These are phyloP conservation scores for Drosophila grimshawi DNA, from an alignment of 1,140 invertebrate genomes.

Conservation along the genomic window DNA sequence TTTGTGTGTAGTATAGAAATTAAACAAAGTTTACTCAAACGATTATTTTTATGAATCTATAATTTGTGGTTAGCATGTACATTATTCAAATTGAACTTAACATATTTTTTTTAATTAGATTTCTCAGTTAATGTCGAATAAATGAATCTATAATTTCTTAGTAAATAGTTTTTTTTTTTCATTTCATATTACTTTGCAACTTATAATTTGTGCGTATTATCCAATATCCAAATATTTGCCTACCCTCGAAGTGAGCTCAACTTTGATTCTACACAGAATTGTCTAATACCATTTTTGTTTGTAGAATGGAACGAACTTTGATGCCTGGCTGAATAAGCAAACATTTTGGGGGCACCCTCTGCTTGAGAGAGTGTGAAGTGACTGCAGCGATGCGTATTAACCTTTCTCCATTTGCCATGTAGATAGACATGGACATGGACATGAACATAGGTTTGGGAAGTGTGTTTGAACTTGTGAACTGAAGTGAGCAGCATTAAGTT, in stretches of 20 bases:
- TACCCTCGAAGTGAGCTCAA: not conserved
- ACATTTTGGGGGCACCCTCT: slow-evolving; percentile 44
- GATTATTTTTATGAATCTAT: too few species aligned
- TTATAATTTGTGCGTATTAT: not conserved
- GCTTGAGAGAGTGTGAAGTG: slow-evolving; percentile 39
- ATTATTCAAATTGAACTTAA: too few species aligned
- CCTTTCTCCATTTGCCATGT: slow-evolving; percentile 36
- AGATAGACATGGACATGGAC: too few species aligned
- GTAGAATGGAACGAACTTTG: slow-evolving; percentile 66
- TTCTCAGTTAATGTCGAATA: too few species aligned
- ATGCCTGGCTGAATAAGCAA: slow-evolving; percentile 63
- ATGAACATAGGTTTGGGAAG: slow-evolving; percentile 3
- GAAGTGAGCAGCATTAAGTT: slow-evolving; percentile 44
- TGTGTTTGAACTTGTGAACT: slow-evolving; percentile 23
- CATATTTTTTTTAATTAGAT: too few species aligned
- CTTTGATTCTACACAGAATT: not conserved
- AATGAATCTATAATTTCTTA: too few species aligned
- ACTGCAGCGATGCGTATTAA: slow-evolving; percentile 18
- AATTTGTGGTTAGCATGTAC: too few species aligned
- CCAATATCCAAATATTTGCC: not conserved
- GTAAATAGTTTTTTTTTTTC: not conserved
- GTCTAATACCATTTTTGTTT: slow-evolving; percentile 46
- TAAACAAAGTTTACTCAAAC: too few species aligned
- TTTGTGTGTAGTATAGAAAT: too few species aligned
- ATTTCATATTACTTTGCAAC: not conserved